Percentiles rank a stretch among this genome's conserved stretches.
These are phyloP conservation scores for Phengaris alcon DNA, from an alignment of 2,888 invertebrate genomes.

Conservation along the genomic window DNA sequence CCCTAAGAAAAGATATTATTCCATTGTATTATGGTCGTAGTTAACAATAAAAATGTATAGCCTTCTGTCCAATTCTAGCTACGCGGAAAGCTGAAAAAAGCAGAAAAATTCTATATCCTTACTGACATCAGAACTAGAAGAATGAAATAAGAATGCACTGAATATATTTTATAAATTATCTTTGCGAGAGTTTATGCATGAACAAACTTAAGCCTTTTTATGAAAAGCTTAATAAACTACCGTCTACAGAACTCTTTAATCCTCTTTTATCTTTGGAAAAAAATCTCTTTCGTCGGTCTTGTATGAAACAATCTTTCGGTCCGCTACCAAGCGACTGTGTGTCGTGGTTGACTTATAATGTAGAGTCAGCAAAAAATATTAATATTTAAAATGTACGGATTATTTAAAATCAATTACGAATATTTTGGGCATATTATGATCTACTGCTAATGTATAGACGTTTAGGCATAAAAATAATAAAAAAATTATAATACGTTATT, in stretches of 20 bases:
- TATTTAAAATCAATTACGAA: no score
- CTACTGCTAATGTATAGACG: no score
- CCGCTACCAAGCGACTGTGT: conserved; percentile 8
- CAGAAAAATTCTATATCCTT: no score
- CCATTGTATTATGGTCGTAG: no score
- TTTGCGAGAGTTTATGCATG: conserved; percentile 20
- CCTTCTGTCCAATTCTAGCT: no score
- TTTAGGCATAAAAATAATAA: no score
- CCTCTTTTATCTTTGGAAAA: conserved; percentile 17
- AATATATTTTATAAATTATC: conserved; percentile 19
- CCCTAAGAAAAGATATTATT: no score
- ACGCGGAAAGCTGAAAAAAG: no score
- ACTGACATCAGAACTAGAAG: neutral
- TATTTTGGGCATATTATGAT: no score
- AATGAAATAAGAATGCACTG: neutral
- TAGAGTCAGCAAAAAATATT: neutral
- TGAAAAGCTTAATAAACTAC: conserved; percentile 23
- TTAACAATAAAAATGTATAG: no score
- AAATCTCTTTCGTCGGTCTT: conserved; percentile 26
- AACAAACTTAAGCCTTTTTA: conserved; percentile 15
- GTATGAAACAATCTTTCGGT: conserved; percentile 22
- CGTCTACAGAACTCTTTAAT: conserved; percentile 20
- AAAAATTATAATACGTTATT: no score
- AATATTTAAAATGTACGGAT: no score
- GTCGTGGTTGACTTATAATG: neutral